A percentile compares a stretch with the other conserved stretches of the same genome.
Evolutionary conservation across 2,888 invertebrate genomes (phyloP).

Genomic region (Uloborus plumipes): DNA sequence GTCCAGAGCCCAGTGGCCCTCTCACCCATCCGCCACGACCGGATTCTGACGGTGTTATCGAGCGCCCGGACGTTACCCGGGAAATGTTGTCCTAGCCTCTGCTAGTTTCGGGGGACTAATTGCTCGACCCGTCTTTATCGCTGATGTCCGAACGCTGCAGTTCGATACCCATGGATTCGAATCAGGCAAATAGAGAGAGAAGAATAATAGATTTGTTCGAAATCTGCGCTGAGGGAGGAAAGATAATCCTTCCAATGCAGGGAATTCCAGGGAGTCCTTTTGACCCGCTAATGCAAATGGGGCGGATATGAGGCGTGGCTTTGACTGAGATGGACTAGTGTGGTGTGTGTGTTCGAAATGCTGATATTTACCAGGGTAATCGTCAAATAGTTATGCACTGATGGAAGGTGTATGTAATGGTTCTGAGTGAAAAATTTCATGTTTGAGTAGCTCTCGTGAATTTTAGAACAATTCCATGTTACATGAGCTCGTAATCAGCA

Average conservation of each 20-base stretch:
- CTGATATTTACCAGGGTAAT: no score
- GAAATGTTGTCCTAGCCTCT: constrained; percentile 39
- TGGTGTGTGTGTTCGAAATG: no score
- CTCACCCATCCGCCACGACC: constrained; percentile 5
- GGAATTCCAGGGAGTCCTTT: no score
- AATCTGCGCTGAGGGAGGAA: constrained; percentile 20
- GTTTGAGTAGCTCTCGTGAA: no score
- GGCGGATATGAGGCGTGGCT: no score
- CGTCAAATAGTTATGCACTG: no score
- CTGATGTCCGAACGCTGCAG: constrained; percentile 39
- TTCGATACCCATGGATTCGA: constrained; percentile 41
- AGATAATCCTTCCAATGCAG: constrained; percentile 10
- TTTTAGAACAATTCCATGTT: no score
- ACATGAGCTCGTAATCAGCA: no score
- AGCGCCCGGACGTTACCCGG: constrained; percentile 55
- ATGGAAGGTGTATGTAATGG: no score
- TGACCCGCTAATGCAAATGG: no score
- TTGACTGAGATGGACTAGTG: no score
- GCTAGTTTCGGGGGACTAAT: constrained; percentile 47
- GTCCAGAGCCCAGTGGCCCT: constrained; percentile 19
- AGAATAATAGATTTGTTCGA: constrained; percentile 6
- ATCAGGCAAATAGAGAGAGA: constrained; percentile 1
- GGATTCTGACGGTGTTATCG: constrained; percentile 42
- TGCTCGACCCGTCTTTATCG: constrained; percentile 48
- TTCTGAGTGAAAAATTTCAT: no score